Evolutionary conservation across 2,888 invertebrate species (phyloP), one percentile per base, ranked within the genome.

Genomic region (Synergus gifuensis): DNA sequence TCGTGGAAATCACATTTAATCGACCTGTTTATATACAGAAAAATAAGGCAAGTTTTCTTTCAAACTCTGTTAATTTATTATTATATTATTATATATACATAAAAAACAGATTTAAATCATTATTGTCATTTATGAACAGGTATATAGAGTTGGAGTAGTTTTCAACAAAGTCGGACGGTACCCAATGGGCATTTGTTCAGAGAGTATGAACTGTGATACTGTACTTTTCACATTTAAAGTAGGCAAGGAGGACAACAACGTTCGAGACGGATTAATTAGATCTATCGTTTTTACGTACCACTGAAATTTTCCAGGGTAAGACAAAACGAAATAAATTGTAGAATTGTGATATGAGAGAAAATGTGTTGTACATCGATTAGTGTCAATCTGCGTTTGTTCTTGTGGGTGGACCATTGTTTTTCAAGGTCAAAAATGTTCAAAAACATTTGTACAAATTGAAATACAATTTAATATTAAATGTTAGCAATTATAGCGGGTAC

Each of bases 151-250:
- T 85, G 96, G 96, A 76, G 96, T 97, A 42, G 96, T 96, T 64
- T 95, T 97, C 92, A 96, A 97, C 92, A 96, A 96, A 90, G 94
- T 94, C 83, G 97, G 97, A 16, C 96, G 96, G 94, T 97, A 97
- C 92, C 96, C 97, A 8, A 95, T 96, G 93, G 96, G 96, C 83
- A 94, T 94, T 7, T 96, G 96, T 89, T 94, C 95, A 0, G 94
- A 94, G 86, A 94, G 95, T 76, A 95, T 95, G 46, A 93, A 94
- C 8, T 95, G 95, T 69, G 95, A 96, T 89, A 95, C 94, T 1
- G 96, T 96, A 18, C 94, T 94, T 89, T 97, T 97, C 92, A 95
- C 94, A 89, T 97, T 97, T 92, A 95, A 96, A 88, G 95, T 96
- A 85, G 96, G 96, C 0, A 94, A 95, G 90, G 94, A 94, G 86